These are phyloP conservation scores for Manis crassicaudata DNA, from an alignment of 2,797 vertebrate genomes.

Conservation along the genomic window DNA sequence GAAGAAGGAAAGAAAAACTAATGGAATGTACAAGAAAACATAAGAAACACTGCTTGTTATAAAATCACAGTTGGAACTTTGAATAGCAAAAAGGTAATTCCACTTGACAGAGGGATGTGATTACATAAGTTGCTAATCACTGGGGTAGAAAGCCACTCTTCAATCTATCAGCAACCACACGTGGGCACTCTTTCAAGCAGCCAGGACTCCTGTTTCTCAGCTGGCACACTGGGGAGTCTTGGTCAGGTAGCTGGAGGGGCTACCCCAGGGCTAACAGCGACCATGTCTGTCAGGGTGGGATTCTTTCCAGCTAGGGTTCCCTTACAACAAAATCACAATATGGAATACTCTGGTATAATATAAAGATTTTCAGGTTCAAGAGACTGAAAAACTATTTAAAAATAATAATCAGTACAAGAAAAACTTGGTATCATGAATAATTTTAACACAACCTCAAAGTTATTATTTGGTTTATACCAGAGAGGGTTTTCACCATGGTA, in stretches of 20 bases:
- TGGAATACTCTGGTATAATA: not conserved
- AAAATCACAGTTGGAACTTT: conserved; percentile 20
- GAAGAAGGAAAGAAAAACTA: conserved; percentile 48
- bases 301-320: not conserved
- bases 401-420: not conserved
- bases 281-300: not conserved
- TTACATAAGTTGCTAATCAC: fast-evolving
- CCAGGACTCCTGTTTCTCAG: not conserved
- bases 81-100: not conserved
- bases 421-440: not conserved
- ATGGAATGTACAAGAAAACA: not conserved
- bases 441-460: not conserved
- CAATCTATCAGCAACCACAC: not conserved
- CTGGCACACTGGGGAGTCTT: not conserved
- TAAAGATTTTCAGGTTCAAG: not conserved
- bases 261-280: not conserved
- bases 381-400: not conserved
- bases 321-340: not conserved
- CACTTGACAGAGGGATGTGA: not conserved
- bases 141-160: not conserved
- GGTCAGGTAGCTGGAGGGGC: no score
- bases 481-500: not conserved
- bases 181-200: not conserved
- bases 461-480: not conserved
- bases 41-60: not conserved